These are phyloP conservation scores for Aethes cnicana DNA, from an alignment of 2,888 invertebrate genomes.

Conservation along the genomic window DNA sequence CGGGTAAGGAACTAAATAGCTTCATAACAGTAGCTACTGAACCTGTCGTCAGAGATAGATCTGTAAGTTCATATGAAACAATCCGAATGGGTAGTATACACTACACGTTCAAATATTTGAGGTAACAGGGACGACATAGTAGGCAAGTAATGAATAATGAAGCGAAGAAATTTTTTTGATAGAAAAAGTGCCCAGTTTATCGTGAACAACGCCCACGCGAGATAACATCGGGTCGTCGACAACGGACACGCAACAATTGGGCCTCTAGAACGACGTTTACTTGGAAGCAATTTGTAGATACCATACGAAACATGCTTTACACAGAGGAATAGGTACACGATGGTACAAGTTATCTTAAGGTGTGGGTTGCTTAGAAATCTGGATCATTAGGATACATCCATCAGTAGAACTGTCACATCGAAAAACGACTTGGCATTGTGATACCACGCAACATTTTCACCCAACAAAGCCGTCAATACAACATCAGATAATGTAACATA, in stretches of 20 bases:
- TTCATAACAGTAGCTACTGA: slow-evolving; percentile 50
- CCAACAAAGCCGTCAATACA: too few relatives aligned
- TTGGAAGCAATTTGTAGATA: slow-evolving; percentile 48
- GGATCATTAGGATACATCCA: slow-evolving; percentile 13
- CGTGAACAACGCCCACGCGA: slow-evolving; percentile 63
- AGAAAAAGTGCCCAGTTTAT: slow-evolving; percentile 52
- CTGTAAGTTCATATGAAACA: slow-evolving; percentile 46
- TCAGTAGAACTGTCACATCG: too few relatives aligned
- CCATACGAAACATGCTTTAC: slow-evolving; percentile 39
- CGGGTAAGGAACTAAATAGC: slow-evolving; percentile 51
- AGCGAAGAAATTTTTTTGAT: slow-evolving; percentile 25
- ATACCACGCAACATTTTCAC: too few relatives aligned
- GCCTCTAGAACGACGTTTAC: slow-evolving; percentile 50
- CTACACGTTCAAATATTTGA: slow-evolving; percentile 54
- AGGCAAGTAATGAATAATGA: slow-evolving; percentile 37
- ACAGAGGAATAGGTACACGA: slow-evolving; percentile 34
- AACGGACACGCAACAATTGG: slow-evolving; percentile 59
- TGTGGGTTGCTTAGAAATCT: slow-evolving; percentile 28
- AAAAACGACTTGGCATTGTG: too few relatives aligned
- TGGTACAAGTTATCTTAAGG: slow-evolving; percentile 28
- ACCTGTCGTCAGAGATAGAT: slow-evolving; percentile 45
- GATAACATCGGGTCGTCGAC: slow-evolving; percentile 61
- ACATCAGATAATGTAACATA: too few relatives aligned
- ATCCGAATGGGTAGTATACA: slow-evolving; percentile 54
- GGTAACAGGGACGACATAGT: slow-evolving; percentile 51